Base-by-base conservation (phyloP, 2,888 invertebrate genomes). In the Punctoribates punctum region DNA sequence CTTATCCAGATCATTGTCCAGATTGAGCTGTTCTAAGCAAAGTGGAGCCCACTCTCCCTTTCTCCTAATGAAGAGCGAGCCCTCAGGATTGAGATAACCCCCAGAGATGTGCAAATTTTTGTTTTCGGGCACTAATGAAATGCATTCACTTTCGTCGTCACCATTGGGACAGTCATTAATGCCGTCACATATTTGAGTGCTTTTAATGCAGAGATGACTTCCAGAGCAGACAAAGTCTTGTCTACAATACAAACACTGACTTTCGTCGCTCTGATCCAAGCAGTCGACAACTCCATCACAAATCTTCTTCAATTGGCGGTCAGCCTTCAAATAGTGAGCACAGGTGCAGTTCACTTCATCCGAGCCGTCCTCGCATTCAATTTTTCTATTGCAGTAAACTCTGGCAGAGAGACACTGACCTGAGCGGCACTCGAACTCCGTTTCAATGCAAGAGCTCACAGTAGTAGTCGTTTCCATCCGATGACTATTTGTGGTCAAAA, bases 251-350 rank as follows among this genome's bases (percentile, higher is more conserved):
- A 54, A 27, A 73, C 72, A 57, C 20, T 76, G 38, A 8, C 9
- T 46, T 46, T 76, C 76, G 25, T 76, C 76, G 20, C 76, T 78
- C 82, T 88, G 90, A 82, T 92, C 92, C 88, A 89, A 90, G 81
- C 92, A 92, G 81, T 92, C 91, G 0, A 90, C 88, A 34, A 90
- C 86, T 1, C 91, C 91, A 81, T 92, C 92, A 82, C 92, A 92
- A 73, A 92, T 89, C 83, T 92, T 91, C 17, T 89, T 86, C 78
- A 88, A 85, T 0, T 90, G 86, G 79, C 88, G 88, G 81, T 91
- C 90, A 0, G 90, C 88, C 76, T 87, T 87, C 60, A 92, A 83
- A 81, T 90, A 90, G 83, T 92, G 91, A 11, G 90, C 90, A 82
- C 92, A 92, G 25, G 89, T 80, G 25, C 76, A 76, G 6, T 73